Conservation (phyloP, 2,888 invertebrate genomes). For the Lordiphosa fenestrarum region DNA sequence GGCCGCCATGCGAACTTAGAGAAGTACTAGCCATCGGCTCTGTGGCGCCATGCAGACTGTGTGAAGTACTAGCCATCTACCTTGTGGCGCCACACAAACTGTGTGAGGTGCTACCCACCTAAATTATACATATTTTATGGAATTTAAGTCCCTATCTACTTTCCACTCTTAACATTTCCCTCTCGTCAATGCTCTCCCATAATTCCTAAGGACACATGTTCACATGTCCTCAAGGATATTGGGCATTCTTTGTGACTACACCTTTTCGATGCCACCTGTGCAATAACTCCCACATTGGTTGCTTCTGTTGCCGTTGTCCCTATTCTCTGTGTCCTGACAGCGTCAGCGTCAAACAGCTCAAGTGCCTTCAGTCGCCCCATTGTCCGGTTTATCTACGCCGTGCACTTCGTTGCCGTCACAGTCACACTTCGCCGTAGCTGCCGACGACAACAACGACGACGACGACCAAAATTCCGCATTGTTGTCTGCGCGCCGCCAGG, state of each 20-base stretch:
- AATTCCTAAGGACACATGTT: neutral
- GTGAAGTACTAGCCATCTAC: too few relatives aligned
- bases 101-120: too few relatives aligned
- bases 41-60: too few relatives aligned
- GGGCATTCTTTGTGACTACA: slow-evolving; percentile 41
- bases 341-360: slow-evolving; percentile 44
- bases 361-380: slow-evolving; percentile 14
- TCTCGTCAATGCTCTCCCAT: neutral
- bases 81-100: too few relatives aligned
- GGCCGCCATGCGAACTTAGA: too few relatives aligned
- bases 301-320: slow-evolving; percentile 29
- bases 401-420: slow-evolving; percentile 60
- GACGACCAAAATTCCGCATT: slow-evolving; percentile 38
- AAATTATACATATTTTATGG: too few relatives aligned
- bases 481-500: slow-evolving; percentile 36
- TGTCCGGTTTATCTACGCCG: slow-evolving; percentile 53
- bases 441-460: slow-evolving; percentile 27
- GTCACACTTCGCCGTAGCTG: slow-evolving; percentile 53
- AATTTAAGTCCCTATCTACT: too few relatives aligned
- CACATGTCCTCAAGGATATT: slow-evolving; percentile 36
- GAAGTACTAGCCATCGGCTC: too few relatives aligned
- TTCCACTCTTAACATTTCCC: neutral
- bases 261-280: slow-evolving; percentile 21
- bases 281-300: slow-evolving; percentile 2
- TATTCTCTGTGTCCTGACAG: slow-evolving; percentile 46